These are phyloP conservation scores for Siphlonurus alternatus DNA, from an alignment of 2,888 invertebrate genomes.

Conservation along the genomic window DNA sequence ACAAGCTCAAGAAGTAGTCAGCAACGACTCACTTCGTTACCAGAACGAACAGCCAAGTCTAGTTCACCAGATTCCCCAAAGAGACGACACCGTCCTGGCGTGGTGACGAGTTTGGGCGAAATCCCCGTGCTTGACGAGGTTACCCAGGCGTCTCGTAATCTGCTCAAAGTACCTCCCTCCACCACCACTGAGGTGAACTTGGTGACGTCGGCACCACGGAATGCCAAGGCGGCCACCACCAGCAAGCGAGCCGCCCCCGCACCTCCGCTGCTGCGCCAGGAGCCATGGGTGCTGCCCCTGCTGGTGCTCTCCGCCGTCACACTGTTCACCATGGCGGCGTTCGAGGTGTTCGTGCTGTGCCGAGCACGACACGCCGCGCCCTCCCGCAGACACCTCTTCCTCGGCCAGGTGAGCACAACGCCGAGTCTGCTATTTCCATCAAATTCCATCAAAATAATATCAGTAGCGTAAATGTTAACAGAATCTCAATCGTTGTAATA, in stretches of 20 bases:
- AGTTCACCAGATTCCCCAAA: neutral
- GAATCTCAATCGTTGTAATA: too few relatives aligned
- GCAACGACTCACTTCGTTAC: neutral
- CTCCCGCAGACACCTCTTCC: slow-evolving; percentile 65
- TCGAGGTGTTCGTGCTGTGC: slow-evolving; percentile 76
- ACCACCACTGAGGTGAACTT: neutral
- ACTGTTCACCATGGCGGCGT: slow-evolving; percentile 68
- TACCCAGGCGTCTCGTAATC: neutral
- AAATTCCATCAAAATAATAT: too few relatives aligned
- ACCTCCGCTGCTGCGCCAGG: slow-evolving; percentile 36
- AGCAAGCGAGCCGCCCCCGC: neutral
- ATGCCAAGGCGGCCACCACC: neutral
- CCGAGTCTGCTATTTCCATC: too few relatives aligned
- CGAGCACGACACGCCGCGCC: slow-evolving; percentile 69
- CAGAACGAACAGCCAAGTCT: neutral
- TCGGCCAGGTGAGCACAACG: slow-evolving; percentile 39
- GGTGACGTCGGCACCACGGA: neutral
- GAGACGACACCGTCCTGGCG: neutral
- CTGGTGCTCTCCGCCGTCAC: slow-evolving; percentile 68
- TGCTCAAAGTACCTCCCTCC: too few relatives aligned
- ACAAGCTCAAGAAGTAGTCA: neutral
- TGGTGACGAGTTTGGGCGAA: neutral
- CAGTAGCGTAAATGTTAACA: too few relatives aligned
- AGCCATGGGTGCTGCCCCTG: slow-evolving; percentile 83
- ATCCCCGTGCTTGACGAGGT: neutral